A percentile compares a stretch with the other conserved stretches of the same genome.
Conservation (phyloP, 2,113 vertebrate species). For the Peromyscus leucopus region DNA sequence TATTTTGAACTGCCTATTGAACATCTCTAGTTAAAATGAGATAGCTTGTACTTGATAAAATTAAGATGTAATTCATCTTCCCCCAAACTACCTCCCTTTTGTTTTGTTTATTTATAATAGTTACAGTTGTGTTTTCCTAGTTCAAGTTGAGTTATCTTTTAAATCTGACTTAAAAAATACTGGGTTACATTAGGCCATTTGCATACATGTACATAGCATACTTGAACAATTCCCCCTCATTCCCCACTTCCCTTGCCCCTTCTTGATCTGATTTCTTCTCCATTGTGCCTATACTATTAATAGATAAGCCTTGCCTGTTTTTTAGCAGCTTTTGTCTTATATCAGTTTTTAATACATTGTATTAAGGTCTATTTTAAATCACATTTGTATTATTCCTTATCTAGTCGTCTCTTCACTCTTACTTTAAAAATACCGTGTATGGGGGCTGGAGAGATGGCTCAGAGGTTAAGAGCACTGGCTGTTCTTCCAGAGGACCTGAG, state of each 20-base stretch:
- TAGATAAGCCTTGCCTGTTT: neutral
- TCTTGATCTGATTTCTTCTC: neutral
- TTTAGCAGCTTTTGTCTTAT: neutral
- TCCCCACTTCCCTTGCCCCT: neutral
- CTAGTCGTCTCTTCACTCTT: neutral
- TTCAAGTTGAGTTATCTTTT: neutral
- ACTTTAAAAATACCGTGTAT: neutral
- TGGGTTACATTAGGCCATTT: neutral
- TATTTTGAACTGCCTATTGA: constrained; percentile 7
- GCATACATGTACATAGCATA: neutral
- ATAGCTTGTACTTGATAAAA: neutral
- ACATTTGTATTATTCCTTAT: neutral
- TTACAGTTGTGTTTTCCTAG: neutral
- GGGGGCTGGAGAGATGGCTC: too few relatives aligned
- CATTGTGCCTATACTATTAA: neutral
- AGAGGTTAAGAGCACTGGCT: too few relatives aligned
- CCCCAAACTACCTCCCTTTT: neutral
- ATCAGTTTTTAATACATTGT: neutral
- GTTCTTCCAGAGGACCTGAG: too few relatives aligned
- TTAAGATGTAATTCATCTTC: constrained; percentile 27
- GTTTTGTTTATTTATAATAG: constrained; percentile 9
- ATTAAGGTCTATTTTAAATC: neutral
- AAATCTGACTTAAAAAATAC: neutral
- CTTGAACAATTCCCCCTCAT: neutral
- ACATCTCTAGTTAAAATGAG: constrained; percentile 1